Conservation (phyloP, 2,113 vertebrate genomes). For the Mellivora capensis region DNA sequence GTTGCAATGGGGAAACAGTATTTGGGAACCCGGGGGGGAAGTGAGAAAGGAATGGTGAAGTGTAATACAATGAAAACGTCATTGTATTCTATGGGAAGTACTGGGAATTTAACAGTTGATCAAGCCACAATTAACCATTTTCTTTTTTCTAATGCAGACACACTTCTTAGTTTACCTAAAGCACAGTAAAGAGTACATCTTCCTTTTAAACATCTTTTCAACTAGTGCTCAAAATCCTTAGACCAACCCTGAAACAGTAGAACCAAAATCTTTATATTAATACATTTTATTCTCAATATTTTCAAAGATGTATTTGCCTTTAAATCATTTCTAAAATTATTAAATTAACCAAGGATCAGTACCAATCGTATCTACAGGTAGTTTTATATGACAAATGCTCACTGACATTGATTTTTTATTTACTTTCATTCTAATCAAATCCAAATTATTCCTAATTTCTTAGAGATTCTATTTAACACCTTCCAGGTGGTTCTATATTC, state of each 20-base stretch:
- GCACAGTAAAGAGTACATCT: constrained; percentile 42
- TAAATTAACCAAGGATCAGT: constrained; percentile 65
- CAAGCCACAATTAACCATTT: constrained; percentile 42
- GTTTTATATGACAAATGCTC: constrained; percentile 72
- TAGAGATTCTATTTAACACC: constrained; percentile 68
- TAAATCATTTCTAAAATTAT: constrained; percentile 61
- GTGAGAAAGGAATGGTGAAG: constrained; percentile 54
- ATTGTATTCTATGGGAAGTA: constrained; percentile 62
- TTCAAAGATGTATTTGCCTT: constrained; percentile 65
- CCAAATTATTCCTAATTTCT: constrained; percentile 69
- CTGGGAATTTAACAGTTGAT: constrained; percentile 61
- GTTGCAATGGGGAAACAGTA: constrained; percentile 58
- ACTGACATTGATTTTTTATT: constrained; percentile 64
- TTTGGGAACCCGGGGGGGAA: constrained; percentile 58
- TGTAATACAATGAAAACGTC: constrained; percentile 58
- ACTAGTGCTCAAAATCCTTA: constrained; percentile 68
- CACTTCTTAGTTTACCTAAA: constrained; percentile 67
- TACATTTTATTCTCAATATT: constrained; percentile 65
- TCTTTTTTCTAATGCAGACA: constrained; percentile 54
- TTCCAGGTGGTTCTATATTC: constrained; percentile 73
- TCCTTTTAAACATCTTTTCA: constrained; percentile 68
- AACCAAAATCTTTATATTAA: constrained; percentile 68
- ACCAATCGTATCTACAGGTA: constrained; percentile 60
- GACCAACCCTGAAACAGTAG: constrained; percentile 64
- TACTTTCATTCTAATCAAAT: constrained; percentile 70